These are phyloP conservation scores for Gryllus longicercus DNA, from an alignment of 2,888 invertebrate genomes.

Conservation along the genomic window DNA sequence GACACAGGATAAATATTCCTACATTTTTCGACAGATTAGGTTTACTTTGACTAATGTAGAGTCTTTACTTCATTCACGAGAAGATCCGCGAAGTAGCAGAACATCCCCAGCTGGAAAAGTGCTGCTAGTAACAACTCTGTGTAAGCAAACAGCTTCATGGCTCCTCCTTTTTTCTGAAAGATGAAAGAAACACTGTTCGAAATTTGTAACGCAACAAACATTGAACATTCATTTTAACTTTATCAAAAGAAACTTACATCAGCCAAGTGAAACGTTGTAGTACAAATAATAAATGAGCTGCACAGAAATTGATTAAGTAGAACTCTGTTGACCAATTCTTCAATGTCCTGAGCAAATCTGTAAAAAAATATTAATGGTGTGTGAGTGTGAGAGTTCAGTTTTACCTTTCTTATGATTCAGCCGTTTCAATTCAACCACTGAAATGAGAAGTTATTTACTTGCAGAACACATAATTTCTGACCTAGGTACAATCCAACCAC, in stretches of 20 bases:
- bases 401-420: too few species aligned
- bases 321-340: background rate
- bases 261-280: background rate
- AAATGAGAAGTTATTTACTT: too few species aligned
- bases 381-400: too few species aligned
- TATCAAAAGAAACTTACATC: background rate
- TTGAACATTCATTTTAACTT: too few species aligned
- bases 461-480: too few species aligned
- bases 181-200: background rate
- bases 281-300: background rate
- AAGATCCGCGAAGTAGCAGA: constrained; percentile 19
- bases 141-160: background rate
- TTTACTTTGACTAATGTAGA: background rate
- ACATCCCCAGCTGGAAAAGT: background rate
- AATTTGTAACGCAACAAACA: too few species aligned
- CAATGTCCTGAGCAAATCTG: background rate
- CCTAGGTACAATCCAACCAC: too few species aligned
- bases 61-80: background rate
- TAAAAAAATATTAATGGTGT: too few species aligned
- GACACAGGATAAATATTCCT: too few species aligned
- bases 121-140: background rate
- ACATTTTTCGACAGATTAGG: too few species aligned
- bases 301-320: background rate
- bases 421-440: too few species aligned
- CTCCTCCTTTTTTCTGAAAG: background rate